Conservation (phyloP, 1,140 invertebrate genomes). For the Drosophila nigromelanica region DNA sequence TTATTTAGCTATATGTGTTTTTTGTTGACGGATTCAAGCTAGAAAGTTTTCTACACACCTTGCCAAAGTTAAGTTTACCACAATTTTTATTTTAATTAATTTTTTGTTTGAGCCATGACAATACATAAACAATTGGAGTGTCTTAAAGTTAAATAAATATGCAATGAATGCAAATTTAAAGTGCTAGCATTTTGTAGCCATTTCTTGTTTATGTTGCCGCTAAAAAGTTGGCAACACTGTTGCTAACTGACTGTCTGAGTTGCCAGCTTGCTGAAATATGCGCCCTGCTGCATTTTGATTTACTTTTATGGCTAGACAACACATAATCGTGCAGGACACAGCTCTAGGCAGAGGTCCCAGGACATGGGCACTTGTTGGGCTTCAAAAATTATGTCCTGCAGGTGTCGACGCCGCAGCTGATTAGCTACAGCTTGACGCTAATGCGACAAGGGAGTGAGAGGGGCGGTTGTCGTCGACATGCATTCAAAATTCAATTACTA, state of each 20-base stretch:
- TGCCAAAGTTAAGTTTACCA: too few relatives aligned
- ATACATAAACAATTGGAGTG: too few relatives aligned
- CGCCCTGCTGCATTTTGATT: conserved; percentile 76
- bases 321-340: conserved; percentile 3
- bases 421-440: conserved; percentile 69
- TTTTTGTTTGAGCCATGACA: too few relatives aligned
- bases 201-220: too few relatives aligned
- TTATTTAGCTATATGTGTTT: too few relatives aligned
- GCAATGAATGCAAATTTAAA: not conserved
- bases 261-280: conserved; percentile 54
- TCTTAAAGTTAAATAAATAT: too few relatives aligned
- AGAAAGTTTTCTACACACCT: too few relatives aligned
- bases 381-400: conserved; percentile 73
- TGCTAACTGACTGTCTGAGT: conserved; percentile 37
- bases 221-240: not conserved
- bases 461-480: conserved; percentile 22
- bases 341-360: conserved; percentile 1
- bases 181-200: not conserved
- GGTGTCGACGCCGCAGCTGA: conserved; percentile 73
- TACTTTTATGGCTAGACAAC: conserved; percentile 77
- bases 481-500: conserved; percentile 78
- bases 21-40: too few relatives aligned
- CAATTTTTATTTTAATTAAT: too few relatives aligned
- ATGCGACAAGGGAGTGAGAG: conserved; percentile 53
- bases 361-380: conserved; percentile 64